Evolutionary conservation across 2,888 invertebrate species (phyloP).

Genomic region (Lycia hirtaria): DNA sequence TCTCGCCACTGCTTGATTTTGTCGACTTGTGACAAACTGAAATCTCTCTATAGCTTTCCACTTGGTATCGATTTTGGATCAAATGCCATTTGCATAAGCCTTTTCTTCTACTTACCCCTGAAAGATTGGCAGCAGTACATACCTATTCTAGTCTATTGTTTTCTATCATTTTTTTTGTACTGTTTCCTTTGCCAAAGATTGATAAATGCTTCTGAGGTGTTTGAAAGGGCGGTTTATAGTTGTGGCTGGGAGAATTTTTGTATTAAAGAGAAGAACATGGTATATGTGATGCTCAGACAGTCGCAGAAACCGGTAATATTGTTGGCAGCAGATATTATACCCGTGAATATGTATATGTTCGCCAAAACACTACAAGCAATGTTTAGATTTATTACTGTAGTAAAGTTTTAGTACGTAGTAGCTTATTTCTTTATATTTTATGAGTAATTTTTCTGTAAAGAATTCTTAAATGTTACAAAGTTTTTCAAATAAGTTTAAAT

Average conservation of each 20-base stretch:
- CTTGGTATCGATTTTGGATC: conserved; percentile 70
- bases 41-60: conserved; percentile 64
- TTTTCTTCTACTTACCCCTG: conserved; percentile 66
- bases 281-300: conserved; percentile 63
- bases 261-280: conserved; percentile 57
- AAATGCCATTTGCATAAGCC: conserved; percentile 65
- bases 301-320: conserved; percentile 67
- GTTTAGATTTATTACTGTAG: conserved; percentile 73
- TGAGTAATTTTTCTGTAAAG: too few relatives aligned
- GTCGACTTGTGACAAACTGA: conserved; percentile 54
- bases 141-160: conserved; percentile 65
- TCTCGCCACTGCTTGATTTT: conserved; percentile 59
- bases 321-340: conserved; percentile 71
- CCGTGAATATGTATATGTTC: conserved; percentile 74
- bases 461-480: too few relatives aligned
- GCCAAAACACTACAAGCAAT: conserved; percentile 68
- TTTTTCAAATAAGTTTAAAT: too few relatives aligned
- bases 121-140: conserved; percentile 63
- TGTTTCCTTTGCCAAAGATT: conserved; percentile 70
- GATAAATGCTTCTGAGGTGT: conserved; percentile 65
- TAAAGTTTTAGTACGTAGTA: conserved; percentile 48
- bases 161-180: conserved; percentile 69
- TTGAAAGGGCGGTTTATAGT: conserved; percentile 66
- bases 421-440: too few relatives aligned
- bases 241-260: conserved; percentile 77